Conservation (phyloP, 2,888 invertebrate genomes). For the Palloptera scutellata region DNA sequence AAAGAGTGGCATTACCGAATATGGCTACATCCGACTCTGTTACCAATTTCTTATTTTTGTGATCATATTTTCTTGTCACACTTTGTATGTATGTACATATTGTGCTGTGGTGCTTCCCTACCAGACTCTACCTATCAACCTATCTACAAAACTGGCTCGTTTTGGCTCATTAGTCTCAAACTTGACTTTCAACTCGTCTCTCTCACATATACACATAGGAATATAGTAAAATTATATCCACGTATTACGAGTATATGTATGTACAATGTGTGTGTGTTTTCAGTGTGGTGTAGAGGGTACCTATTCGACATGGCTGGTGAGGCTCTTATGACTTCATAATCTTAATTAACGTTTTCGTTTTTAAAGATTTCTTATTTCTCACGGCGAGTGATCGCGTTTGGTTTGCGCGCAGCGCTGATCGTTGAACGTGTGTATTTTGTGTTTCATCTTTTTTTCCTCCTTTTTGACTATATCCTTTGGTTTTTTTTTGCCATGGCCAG, state of each 20-base stretch:
- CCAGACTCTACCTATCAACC: too few species aligned
- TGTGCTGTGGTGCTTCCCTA: too few species aligned
- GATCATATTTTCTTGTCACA: too few species aligned
- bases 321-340: slow-evolving; percentile 64
- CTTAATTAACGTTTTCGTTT: slow-evolving; percentile 64
- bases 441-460: background rate
- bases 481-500: slow-evolving; percentile 13
- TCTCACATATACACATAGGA: background rate
- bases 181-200: background rate
- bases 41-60: too few species aligned
- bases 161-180: background rate
- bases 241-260: background rate
- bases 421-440: background rate
- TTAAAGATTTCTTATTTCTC: slow-evolving; percentile 44
- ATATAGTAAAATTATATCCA: background rate
- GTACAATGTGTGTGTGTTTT: background rate
- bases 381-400: slow-evolving; percentile 34
- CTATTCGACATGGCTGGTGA: slow-evolving; percentile 11
- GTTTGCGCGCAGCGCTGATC: slow-evolving; percentile 2
- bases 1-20: too few species aligned
- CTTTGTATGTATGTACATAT: too few species aligned
- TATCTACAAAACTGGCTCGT: background rate
- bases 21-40: too few species aligned
- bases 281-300: too few species aligned
- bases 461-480: background rate